These are phyloP conservation scores for Agrypnus murinus DNA, from an alignment of 2,888 invertebrate genomes.

Conservation along the genomic window DNA sequence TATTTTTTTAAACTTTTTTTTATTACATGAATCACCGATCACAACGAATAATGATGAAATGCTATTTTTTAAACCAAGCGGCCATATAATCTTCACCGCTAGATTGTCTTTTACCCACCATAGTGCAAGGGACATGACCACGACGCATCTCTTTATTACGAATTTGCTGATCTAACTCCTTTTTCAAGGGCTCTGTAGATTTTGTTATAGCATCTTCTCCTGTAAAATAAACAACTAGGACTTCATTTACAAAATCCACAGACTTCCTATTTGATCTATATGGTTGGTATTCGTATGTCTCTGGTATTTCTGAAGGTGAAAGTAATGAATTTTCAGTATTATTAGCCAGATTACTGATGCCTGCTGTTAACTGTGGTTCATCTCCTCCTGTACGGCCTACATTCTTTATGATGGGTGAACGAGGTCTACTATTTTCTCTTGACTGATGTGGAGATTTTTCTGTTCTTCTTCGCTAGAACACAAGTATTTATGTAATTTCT, in stretches of 20 bases:
- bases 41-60: slow-evolving; percentile 1
- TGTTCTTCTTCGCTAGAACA: slow-evolving; percentile 53
- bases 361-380: slow-evolving; percentile 47
- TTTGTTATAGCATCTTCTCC: slow-evolving; percentile 72
- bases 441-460: slow-evolving; percentile 51
- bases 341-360: slow-evolving; percentile 28
- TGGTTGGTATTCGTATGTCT: slow-evolving; percentile 60
- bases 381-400: slow-evolving; percentile 59
- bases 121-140: slow-evolving; percentile 67
- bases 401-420: slow-evolving; percentile 25
- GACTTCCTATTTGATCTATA: slow-evolving; percentile 69
- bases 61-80: slow-evolving; percentile 59
- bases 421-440: slow-evolving; percentile 22
- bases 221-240: slow-evolving; percentile 78
- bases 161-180: slow-evolving; percentile 78
- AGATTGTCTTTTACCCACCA: slow-evolving; percentile 50
- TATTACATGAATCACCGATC: not conserved
- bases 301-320: not conserved
- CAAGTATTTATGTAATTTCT: not conserved
- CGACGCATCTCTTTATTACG: slow-evolving; percentile 78
- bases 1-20: slow-evolving; percentile 3
- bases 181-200: slow-evolving; percentile 76
- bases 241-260: slow-evolving; percentile 73
- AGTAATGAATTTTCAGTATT: not conserved
- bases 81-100: slow-evolving; percentile 55